Evolutionary conservation across 2,888 invertebrate species (phyloP).

Genomic region (Epinotia brunnichana): DNA sequence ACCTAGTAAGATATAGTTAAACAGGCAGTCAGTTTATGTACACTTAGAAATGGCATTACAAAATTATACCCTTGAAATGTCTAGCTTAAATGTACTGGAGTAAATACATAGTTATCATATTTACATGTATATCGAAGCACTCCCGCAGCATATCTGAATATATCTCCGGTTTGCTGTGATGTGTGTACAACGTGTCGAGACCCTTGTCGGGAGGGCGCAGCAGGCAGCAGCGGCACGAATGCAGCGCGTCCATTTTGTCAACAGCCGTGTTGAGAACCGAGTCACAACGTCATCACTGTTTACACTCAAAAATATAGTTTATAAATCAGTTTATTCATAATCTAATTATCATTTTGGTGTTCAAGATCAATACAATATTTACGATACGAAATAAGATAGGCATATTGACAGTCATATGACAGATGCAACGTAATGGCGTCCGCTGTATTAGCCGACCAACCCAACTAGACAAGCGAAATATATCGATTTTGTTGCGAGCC

Average conservation of each 20-base stretch:
- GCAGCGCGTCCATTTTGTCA: constrained; percentile 5
- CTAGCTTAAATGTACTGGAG: background rate
- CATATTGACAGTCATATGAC: constrained; percentile 3
- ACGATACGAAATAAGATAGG: background rate
- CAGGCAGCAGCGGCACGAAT: constrained; percentile 31
- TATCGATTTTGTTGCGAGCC: no score
- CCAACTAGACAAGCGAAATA: no score
- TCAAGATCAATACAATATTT: background rate
- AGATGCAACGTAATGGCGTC: background rate
- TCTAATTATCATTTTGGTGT: background rate
- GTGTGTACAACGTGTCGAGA: constrained; percentile 26
- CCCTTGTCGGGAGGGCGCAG: constrained; percentile 32
- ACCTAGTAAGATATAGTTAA: no score
- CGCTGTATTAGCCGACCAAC: background rate
- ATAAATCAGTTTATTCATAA: background rate
- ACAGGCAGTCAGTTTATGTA: background rate
- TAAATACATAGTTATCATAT: background rate
- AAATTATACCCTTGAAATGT: background rate
- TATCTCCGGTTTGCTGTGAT: constrained; percentile 35
- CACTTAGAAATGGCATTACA: background rate
- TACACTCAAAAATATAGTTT: background rate
- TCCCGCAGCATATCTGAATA: constrained; percentile 42
- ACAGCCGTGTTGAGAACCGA: background rate
- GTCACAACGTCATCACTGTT: background rate
- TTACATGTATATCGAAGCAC: constrained; percentile 43